Percentiles rank a stretch among this genome's conserved stretches.
These are phyloP conservation scores for Apolygus lucorum DNA, from an alignment of 1,140 invertebrate genomes.

Conservation along the genomic window DNA sequence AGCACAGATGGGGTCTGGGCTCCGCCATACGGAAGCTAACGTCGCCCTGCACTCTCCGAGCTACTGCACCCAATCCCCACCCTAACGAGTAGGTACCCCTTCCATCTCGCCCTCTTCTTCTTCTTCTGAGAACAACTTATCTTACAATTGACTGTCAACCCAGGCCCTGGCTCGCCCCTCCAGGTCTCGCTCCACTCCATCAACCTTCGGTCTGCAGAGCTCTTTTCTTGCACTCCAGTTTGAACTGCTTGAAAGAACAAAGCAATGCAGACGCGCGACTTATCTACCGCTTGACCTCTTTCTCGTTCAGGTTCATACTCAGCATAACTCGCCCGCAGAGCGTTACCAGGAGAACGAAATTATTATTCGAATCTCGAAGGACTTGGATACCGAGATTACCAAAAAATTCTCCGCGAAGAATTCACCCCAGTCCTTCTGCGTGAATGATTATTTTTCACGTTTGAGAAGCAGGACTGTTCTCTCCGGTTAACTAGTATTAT, in stretches of 20 bases:
- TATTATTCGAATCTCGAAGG: too few relatives aligned
- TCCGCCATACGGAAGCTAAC: neutral
- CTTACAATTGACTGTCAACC: neutral
- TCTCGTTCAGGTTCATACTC: too few relatives aligned
- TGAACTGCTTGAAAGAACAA: neutral
- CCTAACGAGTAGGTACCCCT: neutral
- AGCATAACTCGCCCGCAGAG: too few relatives aligned
- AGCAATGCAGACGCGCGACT: too few relatives aligned
- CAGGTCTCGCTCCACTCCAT: neutral
- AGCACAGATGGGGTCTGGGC: neutral
- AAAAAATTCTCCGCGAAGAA: too few relatives aligned
- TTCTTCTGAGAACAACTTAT: neutral
- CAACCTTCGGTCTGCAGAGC: neutral
- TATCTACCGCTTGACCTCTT: too few relatives aligned
- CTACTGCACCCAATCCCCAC: neutral
- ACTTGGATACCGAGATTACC: too few relatives aligned
- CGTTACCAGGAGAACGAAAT: too few relatives aligned
- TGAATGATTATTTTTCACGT: too few relatives aligned
- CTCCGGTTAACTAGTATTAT: too few relatives aligned
- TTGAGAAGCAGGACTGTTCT: too few relatives aligned
- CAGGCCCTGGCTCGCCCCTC: neutral
- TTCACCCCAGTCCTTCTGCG: too few relatives aligned
- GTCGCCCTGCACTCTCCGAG: neutral
- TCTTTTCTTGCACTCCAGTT: neutral
- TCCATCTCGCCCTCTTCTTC: neutral